These are phyloP conservation scores for Mugil cephalus DNA, from an alignment of 2,113 vertebrate genomes.

Conservation along the genomic window DNA sequence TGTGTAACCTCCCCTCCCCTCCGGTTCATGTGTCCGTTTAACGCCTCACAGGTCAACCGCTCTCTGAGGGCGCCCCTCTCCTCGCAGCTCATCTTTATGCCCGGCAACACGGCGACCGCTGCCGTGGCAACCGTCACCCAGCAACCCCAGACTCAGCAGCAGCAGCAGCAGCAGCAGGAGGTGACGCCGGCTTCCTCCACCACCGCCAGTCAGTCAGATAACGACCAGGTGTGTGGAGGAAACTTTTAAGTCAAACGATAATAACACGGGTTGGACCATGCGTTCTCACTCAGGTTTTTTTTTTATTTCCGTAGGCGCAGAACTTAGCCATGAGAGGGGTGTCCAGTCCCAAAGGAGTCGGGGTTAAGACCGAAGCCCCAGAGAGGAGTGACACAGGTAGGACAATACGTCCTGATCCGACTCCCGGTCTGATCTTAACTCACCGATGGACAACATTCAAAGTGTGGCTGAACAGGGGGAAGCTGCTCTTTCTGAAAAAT, in stretches of 20 bases:
- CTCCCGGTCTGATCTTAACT: too few relatives aligned
- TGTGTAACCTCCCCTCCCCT: not conserved
- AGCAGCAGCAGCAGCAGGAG: conserved; percentile 85
- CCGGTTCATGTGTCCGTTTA: not conserved
- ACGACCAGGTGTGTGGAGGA: conserved; percentile 88
- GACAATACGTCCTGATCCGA: too few relatives aligned
- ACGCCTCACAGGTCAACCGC: conserved; percentile 81
- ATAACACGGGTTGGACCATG: too few relatives aligned
- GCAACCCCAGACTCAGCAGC: conserved; percentile 78
- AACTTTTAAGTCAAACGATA: too few relatives aligned
- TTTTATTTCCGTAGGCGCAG: conserved; percentile 67
- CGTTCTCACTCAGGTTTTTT: not conserved
- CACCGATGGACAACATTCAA: too few relatives aligned
- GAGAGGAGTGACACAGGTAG: conserved; percentile 79
- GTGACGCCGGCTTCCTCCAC: conserved; percentile 84
- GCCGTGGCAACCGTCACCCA: conserved; percentile 84
- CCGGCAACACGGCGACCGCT: conserved; percentile 91
- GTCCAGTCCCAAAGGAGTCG: conserved; percentile 64
- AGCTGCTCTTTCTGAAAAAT: too few relatives aligned
- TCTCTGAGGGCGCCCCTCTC: conserved; percentile 89
- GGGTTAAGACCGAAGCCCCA: conserved; percentile 80
- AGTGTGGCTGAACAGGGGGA: too few relatives aligned
- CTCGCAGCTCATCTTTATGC: conserved; percentile 98
- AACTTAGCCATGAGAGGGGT: conserved; percentile 81
- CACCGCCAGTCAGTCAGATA: conserved; percentile 89